Percentiles rank a stretch among this genome's conserved stretches.
phyloP scores from a whole-genome alignment of 1,140 invertebrate genomes.

The Archivesica marissinica region DNA sequence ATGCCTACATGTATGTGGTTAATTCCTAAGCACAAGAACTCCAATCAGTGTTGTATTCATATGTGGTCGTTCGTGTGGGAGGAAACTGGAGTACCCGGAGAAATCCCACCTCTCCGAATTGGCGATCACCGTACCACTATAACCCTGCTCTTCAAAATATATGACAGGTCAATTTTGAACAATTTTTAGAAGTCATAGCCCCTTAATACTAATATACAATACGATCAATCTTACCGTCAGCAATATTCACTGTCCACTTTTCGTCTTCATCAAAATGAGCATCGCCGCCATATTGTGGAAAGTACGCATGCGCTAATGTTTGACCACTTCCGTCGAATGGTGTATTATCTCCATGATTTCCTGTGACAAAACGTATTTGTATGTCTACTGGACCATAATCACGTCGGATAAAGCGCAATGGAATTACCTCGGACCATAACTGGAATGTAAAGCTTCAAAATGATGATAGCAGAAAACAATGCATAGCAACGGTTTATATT shows the following conservation, averaged over 20 bases:
- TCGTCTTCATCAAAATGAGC: conserved; percentile 85
- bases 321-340: conserved; percentile 82
- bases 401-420: conserved; percentile 72
- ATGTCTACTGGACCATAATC: conserved; percentile 74
- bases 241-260: conserved; percentile 78
- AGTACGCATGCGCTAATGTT: conserved; percentile 84
- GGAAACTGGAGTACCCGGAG: too few species aligned
- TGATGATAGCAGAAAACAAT: not conserved
- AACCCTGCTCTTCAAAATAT: too few species aligned
- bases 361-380: conserved; percentile 76
- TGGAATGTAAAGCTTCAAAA: conserved; percentile 51
- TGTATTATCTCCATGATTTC: conserved; percentile 79
- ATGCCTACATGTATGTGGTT: too few species aligned
- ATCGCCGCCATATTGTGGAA: conserved; percentile 91
- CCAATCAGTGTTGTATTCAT: too few species aligned
- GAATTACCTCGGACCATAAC: conserved; percentile 79
- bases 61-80: too few species aligned
- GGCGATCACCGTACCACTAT: too few species aligned
- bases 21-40: too few species aligned
- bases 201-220: too few species aligned
- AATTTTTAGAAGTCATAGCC: too few species aligned
- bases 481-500: too few species aligned
- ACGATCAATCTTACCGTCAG: conserved; percentile 72
- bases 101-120: too few species aligned
- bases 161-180: too few species aligned